Evolutionary conservation across 2,888 invertebrate species (phyloP), one percentile per base, ranked within the genome.

Genomic region (Drosophila kambysellisi): DNA sequence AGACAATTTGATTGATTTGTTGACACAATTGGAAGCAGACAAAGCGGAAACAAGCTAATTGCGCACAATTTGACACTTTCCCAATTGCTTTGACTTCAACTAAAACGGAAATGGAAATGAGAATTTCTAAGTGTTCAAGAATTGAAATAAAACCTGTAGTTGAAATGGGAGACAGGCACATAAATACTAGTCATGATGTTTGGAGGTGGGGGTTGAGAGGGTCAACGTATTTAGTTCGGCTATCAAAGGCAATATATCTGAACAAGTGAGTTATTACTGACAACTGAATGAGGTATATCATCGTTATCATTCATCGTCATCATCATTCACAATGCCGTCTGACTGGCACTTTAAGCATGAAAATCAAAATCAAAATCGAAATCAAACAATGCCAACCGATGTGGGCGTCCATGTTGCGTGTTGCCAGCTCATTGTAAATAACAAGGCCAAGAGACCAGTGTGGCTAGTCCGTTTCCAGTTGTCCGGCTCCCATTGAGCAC

Each of bases 1-100:
- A 86, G 82, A 71, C 88, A 85, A 88, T 88, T 85, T 88, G 83
- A 88, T 82, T 86, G 88, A 85, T 88, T 88, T 88, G 83, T 82
- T 88, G 86, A 83, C 81, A 68, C 65, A 82, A 65, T 61, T 67
- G 52, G 39, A 65, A 64, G 59, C 17, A 30, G 11, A 20, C 57
- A 58, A 33, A 41, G 48, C 32, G 32, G n/a, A 52, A 64, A 85
- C 83, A 83, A 81, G 80, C 76, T 82, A 85, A 83, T 88, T 83
- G 80, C 71, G 67, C 67, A 73, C 71, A 54, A 74, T 79, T 76
- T 82, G 88, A 88, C 88, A 83, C 83, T 80, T 82, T 65, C 61
- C 61, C 78, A 82, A 83, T 83, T 77, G 83, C 56, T 58, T 70
- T 65, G 66, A 48, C 58, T 37, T 66, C 43, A 61, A 60, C 46